Evolutionary conservation across 2,888 invertebrate species (phyloP), one percentile per base, ranked within the genome.

Genomic region (Labia minor): DNA sequence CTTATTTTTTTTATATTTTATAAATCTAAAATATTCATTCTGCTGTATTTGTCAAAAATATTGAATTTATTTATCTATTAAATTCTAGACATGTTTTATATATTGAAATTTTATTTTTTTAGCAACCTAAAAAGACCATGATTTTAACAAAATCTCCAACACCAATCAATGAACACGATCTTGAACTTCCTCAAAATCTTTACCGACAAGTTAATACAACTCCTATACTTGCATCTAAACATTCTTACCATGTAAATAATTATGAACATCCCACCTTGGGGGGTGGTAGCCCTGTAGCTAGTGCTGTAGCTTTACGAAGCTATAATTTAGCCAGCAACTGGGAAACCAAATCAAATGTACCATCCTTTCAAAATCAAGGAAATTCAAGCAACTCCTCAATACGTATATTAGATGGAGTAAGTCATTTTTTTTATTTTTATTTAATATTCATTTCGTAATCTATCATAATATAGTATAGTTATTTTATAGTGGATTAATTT

Each of bases 241-340:
- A 19, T 4, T 14, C 37, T 18, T 33, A 16, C n/a, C 14, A 16
- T 16, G 21, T 21, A 8, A 63, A 18, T 19, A 64, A 18, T 11
- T 19, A 26, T 19, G 26, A 16, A 2, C 49, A 4, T 8, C 49
- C 49, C 3, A 49, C 49, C 14, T 16, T 49, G 16, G 64, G 26
- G 8, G n/a, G 18, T 16, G 64, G 64, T 11, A 21, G 64, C n/a
- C 64, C 18, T 6, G 64, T 16, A 11, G 65, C 21, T 10, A 20
- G 65, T 21, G 18, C 20, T 14, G 37, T 21, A n/a, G 64, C 19
- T 21, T 21, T 70, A 21, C 70, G 68, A 33, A 70, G 70, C 65
- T 70, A 70, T 64, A 70, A 70, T 65, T 62, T 70, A n/a, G 64
- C 66, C 3, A 64, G 62, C 26, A 64, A 64, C 21, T 65, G 67